phyloP scores from a whole-genome alignment of 2,888 invertebrate species.

The Phrixothrix hirtus region DNA sequence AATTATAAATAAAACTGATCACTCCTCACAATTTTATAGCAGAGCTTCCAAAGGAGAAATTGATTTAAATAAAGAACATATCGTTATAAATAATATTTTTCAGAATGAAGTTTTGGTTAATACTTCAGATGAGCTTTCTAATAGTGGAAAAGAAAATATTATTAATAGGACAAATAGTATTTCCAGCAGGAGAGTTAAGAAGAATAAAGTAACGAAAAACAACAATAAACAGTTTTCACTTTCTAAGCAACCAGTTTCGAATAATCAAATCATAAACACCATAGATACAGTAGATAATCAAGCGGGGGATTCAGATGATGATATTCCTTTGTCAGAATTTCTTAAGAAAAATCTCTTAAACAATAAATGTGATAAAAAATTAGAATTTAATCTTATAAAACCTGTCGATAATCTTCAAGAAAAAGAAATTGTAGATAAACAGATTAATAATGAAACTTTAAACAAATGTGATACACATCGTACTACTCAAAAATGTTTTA shows the following conservation, averaged over 20 bases:
- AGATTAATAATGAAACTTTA: too few species aligned
- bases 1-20: not conserved
- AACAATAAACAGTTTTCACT: not conserved
- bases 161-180: not conserved
- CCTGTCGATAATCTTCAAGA: too few species aligned
- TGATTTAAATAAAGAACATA: not conserved
- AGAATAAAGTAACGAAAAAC: not conserved
- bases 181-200: not conserved
- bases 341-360: too few species aligned
- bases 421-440: too few species aligned
- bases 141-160: conserved; percentile 7
- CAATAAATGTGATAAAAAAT: too few species aligned
- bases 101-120: not conserved
- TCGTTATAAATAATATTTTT: not conserved
- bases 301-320: conserved; percentile 8
- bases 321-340: conserved; percentile 5
- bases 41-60: not conserved
- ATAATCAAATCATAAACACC: not conserved
- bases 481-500: too few species aligned
- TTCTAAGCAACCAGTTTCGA: not conserved
- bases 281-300: conserved; percentile 1
- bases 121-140: conserved; percentile 4
- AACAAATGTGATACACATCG: too few species aligned
- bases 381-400: too few species aligned
- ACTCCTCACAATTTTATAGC: not conserved